Evolutionary conservation across 2,113 vertebrate genomes (phyloP), one percentile per base, ranked within the genome.

Genomic region (Oncorhynchus nerka): DNA sequence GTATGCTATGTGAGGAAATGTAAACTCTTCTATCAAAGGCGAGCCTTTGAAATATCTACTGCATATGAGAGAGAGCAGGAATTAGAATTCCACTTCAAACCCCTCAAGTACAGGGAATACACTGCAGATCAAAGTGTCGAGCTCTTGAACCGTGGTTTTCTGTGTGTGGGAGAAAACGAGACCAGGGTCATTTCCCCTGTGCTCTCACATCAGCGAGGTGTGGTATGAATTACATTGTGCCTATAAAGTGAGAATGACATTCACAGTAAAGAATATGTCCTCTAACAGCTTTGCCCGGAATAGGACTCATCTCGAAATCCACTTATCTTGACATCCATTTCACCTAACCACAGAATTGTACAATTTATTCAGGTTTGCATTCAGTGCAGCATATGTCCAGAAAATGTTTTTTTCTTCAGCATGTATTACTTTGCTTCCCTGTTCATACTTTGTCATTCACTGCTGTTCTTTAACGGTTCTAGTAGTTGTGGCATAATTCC

Each of bases 21-120:
- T 45, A 45, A 45, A 45, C 39, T 11, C 39, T 45, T 45, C 39
- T 12, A 45, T 45, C 39, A 45, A 19, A 57, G 20, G 15, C 13
- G 19, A 57, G 55, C 55, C 55, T 57, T 57, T 57, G 55, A 57
- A 57, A 57, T 74, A 71, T 66, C 69, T 74, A 34, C 59, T 59
- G 22, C 55, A 57, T 57, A 45, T 1, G 13, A 57, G 13, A 57
- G 13, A 45, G 39, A 45, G 39, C 39, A 11, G 39, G 9, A 45
- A 45, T 45, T 45, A 45, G 39, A 11, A 45, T 45, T 45, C 39
- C 39, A 45, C 39, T 45, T 45, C 9, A 45, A 45, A 45, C 9
- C 39, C 9, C 39, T 45, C 39, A 45, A 45, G 39, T 45, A 45
- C 39, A 45, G 39, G 16, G 51, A 55, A 19, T 55, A 19, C 51